Base-by-base conservation (phyloP, 92 coral and sea anemone species). In the Anthopleura xanthogrammica region DNA sequence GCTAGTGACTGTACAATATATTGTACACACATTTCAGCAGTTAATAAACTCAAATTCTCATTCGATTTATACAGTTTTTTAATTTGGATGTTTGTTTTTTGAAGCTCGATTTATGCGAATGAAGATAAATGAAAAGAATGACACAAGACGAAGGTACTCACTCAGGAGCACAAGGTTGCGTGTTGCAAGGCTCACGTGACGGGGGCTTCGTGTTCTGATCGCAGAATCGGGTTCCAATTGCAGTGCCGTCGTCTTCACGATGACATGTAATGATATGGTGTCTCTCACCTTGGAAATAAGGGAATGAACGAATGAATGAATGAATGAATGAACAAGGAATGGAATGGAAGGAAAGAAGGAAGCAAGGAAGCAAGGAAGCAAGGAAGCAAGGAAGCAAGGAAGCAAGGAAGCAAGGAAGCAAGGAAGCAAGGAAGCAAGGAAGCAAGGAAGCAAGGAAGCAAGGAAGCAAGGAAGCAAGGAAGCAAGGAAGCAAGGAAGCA, bases 101-200 rank as follows among this genome's bases (percentile, higher is more conserved):
- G 23, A 7, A 62, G 29, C 36, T 29, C 36, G 36, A 29, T 29
- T 29, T 29, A 29, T 29, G 36, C 36, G 36, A 29, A 29, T 29
- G 36, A 29, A 29, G 36, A 29, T 29, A 29, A 16, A 60, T 17
- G 7, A 60, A 60, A 10, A 17, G 5, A 4, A 20, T 62, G 4
- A 20, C 4, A 6, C 11, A 20, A 5, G 8, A 80, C 2, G 46
- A n/a, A 14, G 16, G 1, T 52, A 88, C 92, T 81, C 77, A 95
- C 98, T 70, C 42, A 46, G 95, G 95, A 3, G 89, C 88, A 82
- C 98, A 95, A 12, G 98, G 88, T 16, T 88, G 92, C 23, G 89
- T 89, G 76, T 95, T 95, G 76, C 98, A 95, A 39, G 91, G 76
- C 22, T 58, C 90, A 16, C 84, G 77, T 56, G 79, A 85, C 19